Base-by-base conservation (phyloP, 2,797 vertebrate genomes). In the Myoxocephalus aenaeus region DNA sequence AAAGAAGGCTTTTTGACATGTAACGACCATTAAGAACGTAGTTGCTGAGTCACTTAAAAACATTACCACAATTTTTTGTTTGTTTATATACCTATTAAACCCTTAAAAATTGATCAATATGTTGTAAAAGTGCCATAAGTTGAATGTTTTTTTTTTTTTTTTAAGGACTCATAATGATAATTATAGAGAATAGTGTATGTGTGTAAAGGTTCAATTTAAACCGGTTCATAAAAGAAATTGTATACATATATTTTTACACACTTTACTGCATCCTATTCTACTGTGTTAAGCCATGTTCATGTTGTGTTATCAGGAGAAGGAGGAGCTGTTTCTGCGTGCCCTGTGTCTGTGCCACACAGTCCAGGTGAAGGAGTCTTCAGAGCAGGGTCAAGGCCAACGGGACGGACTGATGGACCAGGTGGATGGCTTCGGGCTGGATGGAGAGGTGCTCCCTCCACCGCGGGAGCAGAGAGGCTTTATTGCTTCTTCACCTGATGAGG, bases 331-430 rank as follows among this genome's bases (percentile, higher is more conserved):
- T 90, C 94, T 99, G 86, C 96, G 97, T 18, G 98, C 98, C 25
- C 94, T 99, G 58, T 98, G 98, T 83, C 94, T 99, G 72, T 99
- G 98, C 91, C 98, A 99, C 91, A 99, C 98, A 0, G 98, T 99
- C 7, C 97, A 98, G 93, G 96, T 97, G 83, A 98, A 98, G 92
- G 94, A 96, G 74, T 92, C 94, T 7, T 40, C 90, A 89, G 95
- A 90, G 76, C 91, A 67, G 34, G 40, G 5, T 84, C 94, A 64
- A 46, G 36, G 75, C 63, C 89, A 95, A 83, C 86, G 81, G 73
- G 96, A 96, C 73, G 86, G 92, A 14, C 59, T 72, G 32, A 88
- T 82, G 1, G 95, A 96, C 89, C 90, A 96, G 88, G 92, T 96
- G 79, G 96, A 96, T 84, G 91, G 94, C 46, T 91, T 89, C 80